A percentile compares a stretch with the other conserved stretches of the same genome.
phyloP scores from a whole-genome alignment of 2,797 vertebrate genomes.

The Percopsis omiscomaycus region DNA sequence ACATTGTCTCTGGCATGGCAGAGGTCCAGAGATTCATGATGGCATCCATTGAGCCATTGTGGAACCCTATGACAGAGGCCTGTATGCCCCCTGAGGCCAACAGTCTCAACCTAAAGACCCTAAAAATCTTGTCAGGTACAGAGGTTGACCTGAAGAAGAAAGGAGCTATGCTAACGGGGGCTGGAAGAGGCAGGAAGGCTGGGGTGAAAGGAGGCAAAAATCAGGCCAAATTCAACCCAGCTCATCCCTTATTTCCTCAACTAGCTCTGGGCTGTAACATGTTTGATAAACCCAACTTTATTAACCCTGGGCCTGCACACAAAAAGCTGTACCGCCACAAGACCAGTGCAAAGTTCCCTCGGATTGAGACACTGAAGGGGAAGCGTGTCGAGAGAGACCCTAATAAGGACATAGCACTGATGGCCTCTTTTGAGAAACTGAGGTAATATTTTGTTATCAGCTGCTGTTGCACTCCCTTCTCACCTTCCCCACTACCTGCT shows the following conservation, averaged over 20 bases:
- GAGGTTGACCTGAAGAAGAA: conserved; percentile 96
- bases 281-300: conserved; percentile 96
- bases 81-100: conserved; percentile 93
- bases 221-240: conserved; percentile 83
- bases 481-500: conserved; percentile 84
- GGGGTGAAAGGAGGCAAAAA: conserved; percentile 90
- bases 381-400: conserved; percentile 91
- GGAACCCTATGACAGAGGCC: conserved; percentile 89
- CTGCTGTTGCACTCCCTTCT: conserved; percentile 88
- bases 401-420: conserved; percentile 94
- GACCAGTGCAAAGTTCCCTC: conserved; percentile 95
- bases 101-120: conserved; percentile 97
- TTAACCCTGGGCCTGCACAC: conserved; percentile 95
- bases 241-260: conserved; percentile 85
- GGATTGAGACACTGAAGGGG: conserved; percentile 96
- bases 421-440: conserved; percentile 99
- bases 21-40: conserved; percentile 99
- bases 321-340: conserved; percentile 99
- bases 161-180: conserved; percentile 76
- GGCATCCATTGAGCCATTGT: conserved; percentile 97
- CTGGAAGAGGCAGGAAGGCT: conserved; percentile 87
- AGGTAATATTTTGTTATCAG: conserved; percentile 99
- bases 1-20: conserved; percentile 99
- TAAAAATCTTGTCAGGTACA: conserved; percentile 96
- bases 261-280: conserved; percentile 87